phyloP scores from a whole-genome alignment of 2,797 vertebrate species.

The Pithecia hirsuta region DNA sequence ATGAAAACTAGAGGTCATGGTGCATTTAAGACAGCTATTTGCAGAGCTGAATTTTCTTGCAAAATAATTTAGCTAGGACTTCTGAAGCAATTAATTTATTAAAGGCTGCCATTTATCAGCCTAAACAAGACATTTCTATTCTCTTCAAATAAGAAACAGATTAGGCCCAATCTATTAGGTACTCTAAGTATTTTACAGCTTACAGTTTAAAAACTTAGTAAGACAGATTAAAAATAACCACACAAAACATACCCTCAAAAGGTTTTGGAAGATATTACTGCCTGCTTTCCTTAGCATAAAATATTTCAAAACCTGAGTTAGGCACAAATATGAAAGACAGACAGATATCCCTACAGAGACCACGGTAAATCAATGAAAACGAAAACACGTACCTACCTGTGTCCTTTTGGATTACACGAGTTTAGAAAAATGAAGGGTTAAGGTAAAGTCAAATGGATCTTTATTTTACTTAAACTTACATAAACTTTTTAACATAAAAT shows the following conservation, averaged over 20 bases:
- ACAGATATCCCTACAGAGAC: not conserved
- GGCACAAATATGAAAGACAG: not conserved
- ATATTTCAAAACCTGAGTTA: not conserved
- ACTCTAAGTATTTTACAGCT: slow-evolving; percentile 52
- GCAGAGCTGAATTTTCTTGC: slow-evolving; percentile 55
- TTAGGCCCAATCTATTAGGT: not conserved
- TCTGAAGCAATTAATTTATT: slow-evolving; percentile 82
- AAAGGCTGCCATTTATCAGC: slow-evolving; percentile 72
- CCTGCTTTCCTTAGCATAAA: not conserved
- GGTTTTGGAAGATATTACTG: not conserved
- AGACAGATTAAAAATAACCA: not conserved
- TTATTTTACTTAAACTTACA: not conserved
- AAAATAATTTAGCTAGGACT: slow-evolving; percentile 71
- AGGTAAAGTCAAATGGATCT: not conserved
- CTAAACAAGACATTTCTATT: slow-evolving; percentile 62
- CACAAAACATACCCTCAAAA: not conserved
- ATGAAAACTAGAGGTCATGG: slow-evolving; percentile 64
- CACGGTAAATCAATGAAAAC: not conserved
- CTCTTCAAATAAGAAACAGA: slow-evolving; percentile 53
- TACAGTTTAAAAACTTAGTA: slow-evolving; percentile 46
- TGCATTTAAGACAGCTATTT: slow-evolving; percentile 74
- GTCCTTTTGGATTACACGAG: not conserved
- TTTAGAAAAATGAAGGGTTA: not conserved
- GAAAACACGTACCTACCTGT: not conserved
- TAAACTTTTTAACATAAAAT: not conserved